Evolutionary conservation across 2,888 invertebrate genomes (phyloP).

Genomic region (Himalopsyche tibetana): DNA sequence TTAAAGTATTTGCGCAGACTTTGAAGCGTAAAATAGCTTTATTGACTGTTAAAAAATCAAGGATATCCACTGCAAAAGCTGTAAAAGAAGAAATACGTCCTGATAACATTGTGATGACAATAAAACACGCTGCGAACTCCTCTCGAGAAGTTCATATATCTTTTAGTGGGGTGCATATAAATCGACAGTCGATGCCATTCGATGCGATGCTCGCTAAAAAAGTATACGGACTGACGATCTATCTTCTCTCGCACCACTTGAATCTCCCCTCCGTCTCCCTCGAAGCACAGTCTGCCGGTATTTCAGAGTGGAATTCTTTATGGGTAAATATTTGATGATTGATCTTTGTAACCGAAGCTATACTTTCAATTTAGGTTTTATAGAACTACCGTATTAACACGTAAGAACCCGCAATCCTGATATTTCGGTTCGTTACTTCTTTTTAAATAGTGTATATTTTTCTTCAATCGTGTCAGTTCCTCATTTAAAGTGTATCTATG

Average conservation of each 20-base stretch:
- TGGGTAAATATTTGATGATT: slow-evolving; percentile 1
- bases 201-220: slow-evolving; percentile 1
- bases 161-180: slow-evolving; percentile 7
- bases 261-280: neutral
- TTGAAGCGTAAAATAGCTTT: no score
- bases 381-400: no score
- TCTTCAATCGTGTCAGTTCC: no score
- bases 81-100: neutral
- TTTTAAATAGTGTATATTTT: no score
- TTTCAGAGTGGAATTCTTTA: neutral
- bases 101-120: slow-evolving; percentile 16
- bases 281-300: neutral
- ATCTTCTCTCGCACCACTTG: neutral
- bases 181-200: slow-evolving; percentile 21
- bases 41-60: no score
- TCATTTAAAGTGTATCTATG: no score
- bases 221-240: neutral
- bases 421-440: no score
- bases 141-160: slow-evolving; percentile 9
- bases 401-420: no score
- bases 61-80: neutral
- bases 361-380: neutral
- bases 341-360: neutral
- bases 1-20: no score
- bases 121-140: neutral